A percentile compares a stretch with the other conserved stretches of the same genome.
phyloP scores from a whole-genome alignment of 1,140 invertebrate species.

The Orius insidiosus region DNA sequence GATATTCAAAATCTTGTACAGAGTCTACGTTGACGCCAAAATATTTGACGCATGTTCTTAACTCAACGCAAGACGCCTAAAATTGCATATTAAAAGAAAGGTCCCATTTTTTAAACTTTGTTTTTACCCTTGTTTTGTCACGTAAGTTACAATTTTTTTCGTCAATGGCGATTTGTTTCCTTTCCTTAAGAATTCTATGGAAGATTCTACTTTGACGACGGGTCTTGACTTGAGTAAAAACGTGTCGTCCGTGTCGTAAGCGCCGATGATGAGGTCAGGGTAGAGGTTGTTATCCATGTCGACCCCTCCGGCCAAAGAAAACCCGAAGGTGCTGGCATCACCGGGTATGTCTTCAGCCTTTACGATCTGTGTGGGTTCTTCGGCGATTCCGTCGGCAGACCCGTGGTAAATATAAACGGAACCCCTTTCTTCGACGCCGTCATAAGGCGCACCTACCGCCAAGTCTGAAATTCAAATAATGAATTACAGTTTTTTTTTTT shows the following conservation, averaged over 20 bases:
- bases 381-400: slow-evolving; percentile 46
- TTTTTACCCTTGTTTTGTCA: slow-evolving; percentile 40
- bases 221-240: slow-evolving; percentile 73
- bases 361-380: slow-evolving; percentile 66
- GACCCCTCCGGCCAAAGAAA: slow-evolving; percentile 69
- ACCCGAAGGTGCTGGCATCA: slow-evolving; percentile 62
- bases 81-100: neutral
- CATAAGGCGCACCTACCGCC: slow-evolving; percentile 91
- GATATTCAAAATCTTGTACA: slow-evolving; percentile 44
- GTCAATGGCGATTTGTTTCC: slow-evolving; percentile 61
- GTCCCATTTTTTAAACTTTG: neutral
- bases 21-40: slow-evolving; percentile 55
- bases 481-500: neutral
- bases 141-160: slow-evolving; percentile 48
- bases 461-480: slow-evolving; percentile 53
- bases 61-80: slow-evolving; percentile 41
- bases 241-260: slow-evolving; percentile 65
- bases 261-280: slow-evolving; percentile 76
- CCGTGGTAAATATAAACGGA: slow-evolving; percentile 92
- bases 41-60: slow-evolving; percentile 71
- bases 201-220: slow-evolving; percentile 68
- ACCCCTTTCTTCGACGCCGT: slow-evolving; percentile 59
- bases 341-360: slow-evolving; percentile 43
- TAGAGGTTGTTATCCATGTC: slow-evolving; percentile 84
- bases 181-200: slow-evolving; percentile 43